Evolutionary conservation across 2,113 vertebrate species (phyloP).

Genomic region (Phalacrocorax pelagicus): DNA sequence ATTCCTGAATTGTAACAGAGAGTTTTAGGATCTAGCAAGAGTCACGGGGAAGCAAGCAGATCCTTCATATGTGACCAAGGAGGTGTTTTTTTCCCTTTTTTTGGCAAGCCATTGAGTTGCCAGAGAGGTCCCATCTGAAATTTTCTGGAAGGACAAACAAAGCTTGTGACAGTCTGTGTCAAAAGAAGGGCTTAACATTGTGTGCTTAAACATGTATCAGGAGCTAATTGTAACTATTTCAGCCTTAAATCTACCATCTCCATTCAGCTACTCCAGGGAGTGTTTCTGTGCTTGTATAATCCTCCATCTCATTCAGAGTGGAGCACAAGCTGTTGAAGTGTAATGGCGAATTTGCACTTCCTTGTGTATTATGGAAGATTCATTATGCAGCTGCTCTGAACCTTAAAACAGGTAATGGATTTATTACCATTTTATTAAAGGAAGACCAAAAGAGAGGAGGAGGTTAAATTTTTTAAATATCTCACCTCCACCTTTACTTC

Average conservation of each 20-base stretch:
- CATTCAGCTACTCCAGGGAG: neutral
- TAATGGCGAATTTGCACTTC: neutral
- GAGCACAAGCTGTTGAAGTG: constrained; percentile 7
- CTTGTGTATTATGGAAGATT: neutral
- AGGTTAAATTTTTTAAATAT: constrained; percentile 24
- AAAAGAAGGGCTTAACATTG: neutral
- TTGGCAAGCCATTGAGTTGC: neutral
- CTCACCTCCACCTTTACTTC: neutral
- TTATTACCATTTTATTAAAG: constrained; percentile 28
- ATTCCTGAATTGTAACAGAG: neutral
- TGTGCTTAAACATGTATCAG: neutral
- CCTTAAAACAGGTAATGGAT: constrained; percentile 9
- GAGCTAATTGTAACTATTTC: neutral
- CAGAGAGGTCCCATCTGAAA: neutral
- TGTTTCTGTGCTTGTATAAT: constrained; percentile 10
- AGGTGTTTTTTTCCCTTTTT: neutral
- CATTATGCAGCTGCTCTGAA: constrained; percentile 15
- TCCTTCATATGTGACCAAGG: neutral
- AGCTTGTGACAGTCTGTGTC: neutral
- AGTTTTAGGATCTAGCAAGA: neutral
- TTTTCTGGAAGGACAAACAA: neutral
- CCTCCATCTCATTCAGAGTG: neutral
- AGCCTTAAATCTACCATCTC: neutral
- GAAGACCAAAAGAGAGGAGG: neutral
- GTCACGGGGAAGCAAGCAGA: neutral